These are phyloP conservation scores for Parus major DNA, from an alignment of 2,113 vertebrate genomes.

Conservation along the genomic window DNA sequence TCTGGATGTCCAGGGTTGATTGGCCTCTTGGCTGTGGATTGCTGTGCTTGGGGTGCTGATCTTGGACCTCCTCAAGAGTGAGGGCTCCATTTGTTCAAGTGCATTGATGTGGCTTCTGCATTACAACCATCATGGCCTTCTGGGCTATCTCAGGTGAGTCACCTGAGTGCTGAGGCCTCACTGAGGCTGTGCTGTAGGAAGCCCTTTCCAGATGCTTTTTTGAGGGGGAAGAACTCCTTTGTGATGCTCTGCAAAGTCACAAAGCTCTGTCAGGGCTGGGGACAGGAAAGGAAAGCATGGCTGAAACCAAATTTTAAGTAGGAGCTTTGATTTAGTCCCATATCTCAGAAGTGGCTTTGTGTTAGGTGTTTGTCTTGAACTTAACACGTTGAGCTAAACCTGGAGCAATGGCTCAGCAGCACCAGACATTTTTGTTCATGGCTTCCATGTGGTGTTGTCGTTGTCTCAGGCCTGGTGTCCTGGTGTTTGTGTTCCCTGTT, in stretches of 20 bases:
- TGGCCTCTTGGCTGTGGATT: background rate
- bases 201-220: background rate
- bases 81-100: background rate
- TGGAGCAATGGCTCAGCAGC: background rate
- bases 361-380: background rate
- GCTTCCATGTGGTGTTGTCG: background rate
- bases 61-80: background rate
- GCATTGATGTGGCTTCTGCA: background rate
- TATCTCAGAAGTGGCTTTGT: slow-evolving; percentile 29
- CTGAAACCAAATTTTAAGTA: slow-evolving; percentile 21
- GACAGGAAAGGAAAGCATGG: background rate
- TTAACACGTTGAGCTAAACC: background rate
- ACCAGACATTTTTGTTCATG: slow-evolving; percentile 45
- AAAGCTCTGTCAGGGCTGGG: background rate
- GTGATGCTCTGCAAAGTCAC: background rate
- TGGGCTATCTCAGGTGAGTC: background rate
- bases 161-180: background rate
- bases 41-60: background rate
- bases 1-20: background rate
- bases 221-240: background rate
- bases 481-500: background rate
- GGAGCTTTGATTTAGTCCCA: background rate
- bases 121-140: background rate
- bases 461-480: slow-evolving; percentile 5
- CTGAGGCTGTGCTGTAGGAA: background rate